Conservation (phyloP, 2,888 invertebrate species). For the Latheticus oryzae region DNA sequence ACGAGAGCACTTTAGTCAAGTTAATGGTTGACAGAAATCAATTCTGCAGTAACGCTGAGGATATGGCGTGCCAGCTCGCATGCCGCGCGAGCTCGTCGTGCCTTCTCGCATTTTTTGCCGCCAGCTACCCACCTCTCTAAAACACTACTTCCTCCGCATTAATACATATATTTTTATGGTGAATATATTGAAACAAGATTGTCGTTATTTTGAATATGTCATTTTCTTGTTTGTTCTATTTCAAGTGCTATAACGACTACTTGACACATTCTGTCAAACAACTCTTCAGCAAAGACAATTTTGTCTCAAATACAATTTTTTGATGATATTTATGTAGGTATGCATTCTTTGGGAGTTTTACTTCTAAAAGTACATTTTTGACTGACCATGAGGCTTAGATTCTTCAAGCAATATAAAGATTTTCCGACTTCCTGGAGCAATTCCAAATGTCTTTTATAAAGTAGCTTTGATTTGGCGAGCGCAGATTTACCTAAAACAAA, state of each 20-base stretch:
- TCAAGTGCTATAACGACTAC: constrained; percentile 30
- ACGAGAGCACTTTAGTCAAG: constrained; percentile 60
- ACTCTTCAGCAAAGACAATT: too few relatives aligned
- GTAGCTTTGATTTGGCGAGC: too few relatives aligned
- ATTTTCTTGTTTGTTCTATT: constrained; percentile 30
- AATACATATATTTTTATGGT: constrained; percentile 37
- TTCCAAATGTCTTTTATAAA: too few relatives aligned
- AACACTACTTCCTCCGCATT: constrained; percentile 32
- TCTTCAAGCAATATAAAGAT: too few relatives aligned
- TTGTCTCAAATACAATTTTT: too few relatives aligned
- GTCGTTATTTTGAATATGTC: constrained; percentile 36
- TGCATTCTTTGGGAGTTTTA: too few relatives aligned
- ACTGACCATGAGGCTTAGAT: too few relatives aligned
- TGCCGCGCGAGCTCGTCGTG: constrained; percentile 43
- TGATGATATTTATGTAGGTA: too few relatives aligned
- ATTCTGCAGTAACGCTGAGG: constrained; percentile 57
- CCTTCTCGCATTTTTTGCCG: constrained; percentile 42
- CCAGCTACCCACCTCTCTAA: constrained; percentile 39
- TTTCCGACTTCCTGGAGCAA: too few relatives aligned
- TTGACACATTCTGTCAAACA: too few relatives aligned
- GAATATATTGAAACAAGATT: constrained; percentile 31
- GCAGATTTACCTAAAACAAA: too few relatives aligned
- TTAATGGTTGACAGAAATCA: constrained; percentile 62
- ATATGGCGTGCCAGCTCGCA: constrained; percentile 58
- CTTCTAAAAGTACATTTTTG: too few relatives aligned